Conservation (phyloP, 2,888 invertebrate genomes). For the Autographa pulchrina region DNA sequence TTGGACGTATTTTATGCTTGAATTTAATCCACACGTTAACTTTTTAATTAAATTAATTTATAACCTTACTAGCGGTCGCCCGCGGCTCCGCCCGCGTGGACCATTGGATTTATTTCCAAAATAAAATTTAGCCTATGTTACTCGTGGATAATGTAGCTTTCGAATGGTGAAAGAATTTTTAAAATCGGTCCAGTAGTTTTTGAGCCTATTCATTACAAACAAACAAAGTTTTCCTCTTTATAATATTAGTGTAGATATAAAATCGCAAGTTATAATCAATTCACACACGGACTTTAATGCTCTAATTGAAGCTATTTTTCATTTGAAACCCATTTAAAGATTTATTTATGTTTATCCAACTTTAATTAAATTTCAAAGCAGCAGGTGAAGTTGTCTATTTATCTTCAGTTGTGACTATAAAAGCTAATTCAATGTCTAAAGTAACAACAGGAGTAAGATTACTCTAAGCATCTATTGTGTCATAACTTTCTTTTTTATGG, state of each 20-base stretch:
- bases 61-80: too few species aligned
- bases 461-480: constrained; percentile 39
- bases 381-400: constrained; percentile 16
- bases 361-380: constrained; percentile 21
- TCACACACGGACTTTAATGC: not conserved
- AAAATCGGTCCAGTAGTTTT: too few species aligned
- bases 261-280: not conserved
- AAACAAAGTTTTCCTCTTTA: too few species aligned
- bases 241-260: too few species aligned
- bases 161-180: too few species aligned
- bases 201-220: too few species aligned
- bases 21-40: not conserved
- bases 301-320: not conserved
- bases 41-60: constrained; percentile 1
- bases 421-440: constrained; percentile 17
- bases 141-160: too few species aligned
- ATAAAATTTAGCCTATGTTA: too few species aligned
- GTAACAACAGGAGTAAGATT: constrained; percentile 27
- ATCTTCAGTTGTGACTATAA: constrained; percentile 24
- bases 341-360: constrained; percentile 23
- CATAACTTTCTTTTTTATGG: constrained; percentile 55
- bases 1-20: not conserved
- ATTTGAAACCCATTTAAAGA: not conserved
- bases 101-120: too few species aligned
- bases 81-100: too few species aligned